Evolutionary conservation across 1,140 invertebrate species (phyloP).

Genomic region (Helicoverpa armigera): DNA sequence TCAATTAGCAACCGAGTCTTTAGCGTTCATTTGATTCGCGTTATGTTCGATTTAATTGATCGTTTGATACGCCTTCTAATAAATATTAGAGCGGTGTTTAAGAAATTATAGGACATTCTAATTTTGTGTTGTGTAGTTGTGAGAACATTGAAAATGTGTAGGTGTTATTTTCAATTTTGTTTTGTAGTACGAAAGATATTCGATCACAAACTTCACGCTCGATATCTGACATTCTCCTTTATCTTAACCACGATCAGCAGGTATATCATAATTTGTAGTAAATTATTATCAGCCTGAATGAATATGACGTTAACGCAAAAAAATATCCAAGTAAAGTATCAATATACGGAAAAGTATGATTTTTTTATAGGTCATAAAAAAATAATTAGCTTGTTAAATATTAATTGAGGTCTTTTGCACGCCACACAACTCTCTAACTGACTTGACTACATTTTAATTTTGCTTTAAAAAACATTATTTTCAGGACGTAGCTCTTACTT

Average conservation of each 20-base stretch:
- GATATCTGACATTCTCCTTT: constrained; percentile 32
- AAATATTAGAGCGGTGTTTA: constrained; percentile 38
- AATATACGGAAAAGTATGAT: constrained; percentile 34
- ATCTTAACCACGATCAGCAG: constrained; percentile 37
- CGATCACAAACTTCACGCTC: neutral
- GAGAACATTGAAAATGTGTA: neutral
- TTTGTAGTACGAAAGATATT: neutral
- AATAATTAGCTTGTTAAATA: constrained; percentile 18
- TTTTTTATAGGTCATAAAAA: constrained; percentile 42
- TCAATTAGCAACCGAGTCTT: constrained; percentile 58
- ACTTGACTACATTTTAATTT: too few relatives aligned
- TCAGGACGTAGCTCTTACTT: too few relatives aligned
- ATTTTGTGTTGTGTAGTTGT: neutral
- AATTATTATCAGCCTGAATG: neutral
- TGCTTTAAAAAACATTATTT: too few relatives aligned
- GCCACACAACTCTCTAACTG: too few relatives aligned
- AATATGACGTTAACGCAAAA: constrained; percentile 36
- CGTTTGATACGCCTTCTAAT: constrained; percentile 32
- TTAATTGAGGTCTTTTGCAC: neutral
- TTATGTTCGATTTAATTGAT: constrained; percentile 40
- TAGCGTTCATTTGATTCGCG: constrained; percentile 55
- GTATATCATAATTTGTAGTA: constrained; percentile 21
- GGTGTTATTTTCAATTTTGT: neutral
- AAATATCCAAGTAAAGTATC: constrained; percentile 6
- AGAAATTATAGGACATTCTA: constrained; percentile 30